Conservation (phyloP, 2,113 vertebrate species). For the Ia io region DNA sequence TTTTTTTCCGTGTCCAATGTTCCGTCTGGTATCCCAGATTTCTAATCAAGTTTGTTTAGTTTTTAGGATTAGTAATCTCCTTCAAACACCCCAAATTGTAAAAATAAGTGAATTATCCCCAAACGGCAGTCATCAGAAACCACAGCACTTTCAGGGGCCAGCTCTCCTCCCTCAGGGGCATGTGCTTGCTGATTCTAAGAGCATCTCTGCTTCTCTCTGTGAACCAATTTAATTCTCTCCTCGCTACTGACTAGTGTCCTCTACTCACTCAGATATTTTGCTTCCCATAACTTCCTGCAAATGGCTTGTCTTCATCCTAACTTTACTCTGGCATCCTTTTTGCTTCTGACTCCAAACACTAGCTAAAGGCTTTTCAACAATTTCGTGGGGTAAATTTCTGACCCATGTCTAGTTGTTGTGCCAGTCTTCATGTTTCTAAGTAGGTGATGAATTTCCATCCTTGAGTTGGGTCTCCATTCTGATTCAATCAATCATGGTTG, state of each 20-base stretch:
- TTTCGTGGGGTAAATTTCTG: not conserved
- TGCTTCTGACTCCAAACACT: not conserved
- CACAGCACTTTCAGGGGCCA: not conserved
- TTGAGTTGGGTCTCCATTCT: not conserved
- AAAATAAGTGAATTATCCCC: not conserved
- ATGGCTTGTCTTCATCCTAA: not conserved
- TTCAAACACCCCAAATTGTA: not conserved
- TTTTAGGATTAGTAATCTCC: not conserved
- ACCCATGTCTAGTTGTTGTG: not conserved
- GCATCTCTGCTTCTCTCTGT: not conserved
- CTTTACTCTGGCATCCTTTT: not conserved
- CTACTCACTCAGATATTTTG: not conserved
- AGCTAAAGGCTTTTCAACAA: not conserved
- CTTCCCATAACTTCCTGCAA: not conserved
- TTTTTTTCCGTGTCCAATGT: not conserved
- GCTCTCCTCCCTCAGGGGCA: accelerated
- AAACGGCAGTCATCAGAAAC: not conserved
- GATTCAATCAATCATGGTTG: not conserved
- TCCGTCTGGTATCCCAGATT: not conserved
- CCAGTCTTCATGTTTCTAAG: not conserved
- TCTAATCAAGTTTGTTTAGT: not conserved
- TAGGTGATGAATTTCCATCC: not conserved
- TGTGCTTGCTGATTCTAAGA: not conserved
- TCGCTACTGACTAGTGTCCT: not conserved
- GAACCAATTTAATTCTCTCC: not conserved